A percentile compares a stretch with the other conserved stretches of the same genome.
phyloP scores from a whole-genome alignment of 2,797 vertebrate species.

The Melanotaenia nigrans region DNA sequence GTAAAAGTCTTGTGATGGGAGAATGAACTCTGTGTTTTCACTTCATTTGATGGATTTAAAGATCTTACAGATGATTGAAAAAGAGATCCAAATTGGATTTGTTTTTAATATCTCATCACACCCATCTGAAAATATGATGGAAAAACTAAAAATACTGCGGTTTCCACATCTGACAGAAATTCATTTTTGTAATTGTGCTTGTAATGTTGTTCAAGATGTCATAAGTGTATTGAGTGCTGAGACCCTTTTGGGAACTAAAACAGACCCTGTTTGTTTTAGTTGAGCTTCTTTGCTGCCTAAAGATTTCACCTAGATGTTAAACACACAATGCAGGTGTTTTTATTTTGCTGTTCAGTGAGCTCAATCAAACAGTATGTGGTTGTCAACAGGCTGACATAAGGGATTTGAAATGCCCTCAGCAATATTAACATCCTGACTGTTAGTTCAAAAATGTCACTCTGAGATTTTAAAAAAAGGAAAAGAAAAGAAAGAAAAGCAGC shows the following conservation, averaged over 20 bases:
- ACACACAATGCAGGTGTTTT: background rate
- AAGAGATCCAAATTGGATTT: background rate
- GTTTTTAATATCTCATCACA: conserved; percentile 10
- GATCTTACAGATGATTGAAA: background rate
- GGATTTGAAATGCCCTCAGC: conserved; percentile 21
- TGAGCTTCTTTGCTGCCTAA: conserved; percentile 3
- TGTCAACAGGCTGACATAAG: conserved; percentile 9
- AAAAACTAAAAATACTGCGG: conserved; percentile 22
- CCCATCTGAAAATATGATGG: conserved; percentile 5
- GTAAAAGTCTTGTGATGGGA: conserved; percentile 18
- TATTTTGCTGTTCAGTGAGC: conserved; percentile 20
- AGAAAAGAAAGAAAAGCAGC: background rate
- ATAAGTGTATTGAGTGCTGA: conserved; percentile 1
- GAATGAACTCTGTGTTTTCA: conserved; percentile 27
- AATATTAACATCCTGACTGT: conserved; percentile 11
- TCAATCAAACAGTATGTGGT: conserved; percentile 17
- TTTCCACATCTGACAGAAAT: conserved; percentile 6
- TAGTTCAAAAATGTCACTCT: conserved; percentile 18
- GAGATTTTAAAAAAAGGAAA: conserved; percentile 9
- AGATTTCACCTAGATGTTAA: conserved; percentile 18
- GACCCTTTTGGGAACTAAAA: background rate
- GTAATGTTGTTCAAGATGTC: conserved; percentile 20
- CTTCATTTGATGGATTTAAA: conserved; percentile 24
- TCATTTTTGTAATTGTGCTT: background rate
- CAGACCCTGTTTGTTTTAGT: conserved; percentile 4